Base-by-base conservation (phyloP, 2,888 invertebrate genomes). In the Linyphia triangularis region DNA sequence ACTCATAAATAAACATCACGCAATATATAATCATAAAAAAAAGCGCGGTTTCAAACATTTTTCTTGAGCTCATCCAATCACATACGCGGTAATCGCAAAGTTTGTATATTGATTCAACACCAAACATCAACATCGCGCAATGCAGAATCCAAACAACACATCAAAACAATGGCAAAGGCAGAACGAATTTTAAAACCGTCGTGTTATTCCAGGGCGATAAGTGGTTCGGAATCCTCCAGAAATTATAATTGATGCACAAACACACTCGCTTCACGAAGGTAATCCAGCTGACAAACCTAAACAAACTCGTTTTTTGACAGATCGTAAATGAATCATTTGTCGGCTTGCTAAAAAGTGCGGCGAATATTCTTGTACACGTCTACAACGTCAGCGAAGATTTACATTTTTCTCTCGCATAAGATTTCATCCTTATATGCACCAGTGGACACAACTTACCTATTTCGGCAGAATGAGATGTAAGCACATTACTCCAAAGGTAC, bases 391-490 rank as follows among this genome's bases (percentile, higher is more conserved):
- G 51, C n/a, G 26, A 61, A 24, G 26, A 43, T 40, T 81, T 61
- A 37, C 37, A 67, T 43, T 67, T n/a, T n/a, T 69, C 40, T 65
- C 26, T 78, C 9, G 6, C 37, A 40, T 69, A 69, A 22, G 65
- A 69, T 69, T 67, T 57, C 67, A 30, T 75, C 75, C 51, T 85
- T 65, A 72, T 79, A 85, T 85, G 85, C 85, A 85, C 79, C 79
- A 57, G 57, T 85, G 85, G 57, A 61, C 72, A 85, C 51, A 51
- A 85, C 85, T 85, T 85, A 85, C 85, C 85, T 85, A 79, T 63
- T 85, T 85, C 85, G 22, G 67, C 67, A 2, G 85, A 61, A 59
- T 79, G 16, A 43, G 69, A 79, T 51, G 16, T 69, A 40, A 79
- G 51, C 85, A 85, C 59, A 22, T 63, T 85, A 85, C 79, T 85